Conservation (phyloP, 2,113 vertebrate species). For the Cryptoleucopteryx plumbea region DNA sequence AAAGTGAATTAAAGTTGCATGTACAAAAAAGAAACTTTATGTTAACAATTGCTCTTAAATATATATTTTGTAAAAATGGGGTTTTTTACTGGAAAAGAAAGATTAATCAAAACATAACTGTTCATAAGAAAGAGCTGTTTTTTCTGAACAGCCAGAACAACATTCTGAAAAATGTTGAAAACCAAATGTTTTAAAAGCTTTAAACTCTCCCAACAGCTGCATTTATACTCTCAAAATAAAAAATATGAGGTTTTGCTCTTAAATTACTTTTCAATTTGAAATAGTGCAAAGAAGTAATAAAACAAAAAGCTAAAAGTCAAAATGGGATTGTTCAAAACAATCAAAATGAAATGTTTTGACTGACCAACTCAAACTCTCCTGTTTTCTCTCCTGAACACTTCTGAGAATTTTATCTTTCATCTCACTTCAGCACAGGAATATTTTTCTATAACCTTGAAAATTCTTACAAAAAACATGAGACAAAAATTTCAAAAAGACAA, state of each 20-base stretch:
- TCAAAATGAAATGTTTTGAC: background rate
- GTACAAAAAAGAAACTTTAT: background rate
- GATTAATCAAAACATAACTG: background rate
- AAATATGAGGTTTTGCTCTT: accelerated
- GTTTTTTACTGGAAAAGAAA: background rate
- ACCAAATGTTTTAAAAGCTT: background rate
- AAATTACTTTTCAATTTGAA: background rate
- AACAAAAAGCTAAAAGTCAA: background rate
- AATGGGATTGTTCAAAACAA: background rate
- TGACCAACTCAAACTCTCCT: background rate
- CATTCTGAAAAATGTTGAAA: background rate
- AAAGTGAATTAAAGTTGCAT: background rate
- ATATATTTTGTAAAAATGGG: background rate
- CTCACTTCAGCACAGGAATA: background rate
- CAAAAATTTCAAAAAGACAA: background rate
- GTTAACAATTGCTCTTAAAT: background rate
- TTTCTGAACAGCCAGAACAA: background rate
- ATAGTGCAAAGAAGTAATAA: background rate
- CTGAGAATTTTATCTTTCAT: background rate
- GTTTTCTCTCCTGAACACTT: background rate
- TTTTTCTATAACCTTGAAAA: background rate
- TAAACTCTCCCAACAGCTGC: background rate
- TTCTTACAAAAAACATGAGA: background rate
- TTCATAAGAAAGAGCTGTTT: background rate
- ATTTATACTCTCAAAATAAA: background rate